phyloP scores from a whole-genome alignment of 2,888 invertebrate species.

The Cephonodes hylas region DNA sequence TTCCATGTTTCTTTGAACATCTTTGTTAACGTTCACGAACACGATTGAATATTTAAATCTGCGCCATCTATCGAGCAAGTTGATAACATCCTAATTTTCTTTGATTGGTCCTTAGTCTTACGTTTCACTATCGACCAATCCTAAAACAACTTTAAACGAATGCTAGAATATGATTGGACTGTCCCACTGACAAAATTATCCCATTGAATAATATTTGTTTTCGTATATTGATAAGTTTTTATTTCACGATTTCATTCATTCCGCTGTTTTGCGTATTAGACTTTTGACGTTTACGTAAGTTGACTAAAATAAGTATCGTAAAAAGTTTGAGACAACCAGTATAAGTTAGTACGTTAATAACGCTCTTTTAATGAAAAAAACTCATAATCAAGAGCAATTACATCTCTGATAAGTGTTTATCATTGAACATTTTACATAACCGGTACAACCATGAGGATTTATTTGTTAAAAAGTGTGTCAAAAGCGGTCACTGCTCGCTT shows the following conservation, averaged over 20 bases:
- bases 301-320: neutral
- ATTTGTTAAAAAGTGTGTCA: slow-evolving; percentile 60
- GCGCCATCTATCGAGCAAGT: neutral
- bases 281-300: slow-evolving; percentile 12
- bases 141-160: neutral
- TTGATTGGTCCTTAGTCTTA: neutral
- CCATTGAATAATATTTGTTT: neutral
- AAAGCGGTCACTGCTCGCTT: slow-evolving; percentile 54
- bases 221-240: slow-evolving; percentile 8
- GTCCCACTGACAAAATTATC: neutral
- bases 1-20: neutral
- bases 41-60: neutral
- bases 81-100: neutral
- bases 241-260: slow-evolving; percentile 16
- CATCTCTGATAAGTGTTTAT: neutral
- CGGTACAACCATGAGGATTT: slow-evolving; percentile 62
- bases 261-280: slow-evolving; percentile 9
- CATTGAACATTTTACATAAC: slow-evolving; percentile 41
- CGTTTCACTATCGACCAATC: neutral
- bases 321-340: neutral
- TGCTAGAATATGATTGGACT: neutral
- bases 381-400: neutral
- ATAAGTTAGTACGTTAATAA: neutral
- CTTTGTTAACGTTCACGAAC: too few species aligned
- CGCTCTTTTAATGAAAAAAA: neutral